Base-by-base conservation (phyloP, 2,888 invertebrate species). In the Hyppa rectilinea region DNA sequence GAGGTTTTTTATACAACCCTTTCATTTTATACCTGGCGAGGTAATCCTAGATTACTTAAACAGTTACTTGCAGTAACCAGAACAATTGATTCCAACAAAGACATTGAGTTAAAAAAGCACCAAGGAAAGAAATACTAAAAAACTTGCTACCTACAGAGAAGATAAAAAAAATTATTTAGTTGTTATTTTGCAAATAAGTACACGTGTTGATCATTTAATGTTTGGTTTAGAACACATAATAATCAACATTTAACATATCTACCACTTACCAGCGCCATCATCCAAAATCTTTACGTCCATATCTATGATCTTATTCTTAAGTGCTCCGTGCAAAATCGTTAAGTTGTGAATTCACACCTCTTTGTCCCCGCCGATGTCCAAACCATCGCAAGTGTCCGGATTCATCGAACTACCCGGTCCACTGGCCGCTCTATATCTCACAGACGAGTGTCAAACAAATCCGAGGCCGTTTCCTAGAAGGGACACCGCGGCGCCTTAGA, bases 371-470 rank as follows among this genome's bases (percentile, higher is more conserved):
- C 79, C 85, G 82, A 87, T 80, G 81, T 83, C 82, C 85, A 87
- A 88, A 85, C 81, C 85, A 81, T 85, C 81, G 60, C 72, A 78
- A 89, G 87, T 82, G 87, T 89, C 87, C 88, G 84, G 86, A 89
- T 92, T 93, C 92, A 89, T 85, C 91, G 91, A 93, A 93, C 87
- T 88, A 87, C 82, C 88, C 85, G 67, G 92, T 91, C 90, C 92
- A 91, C 90, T 90, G 89, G 89, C 87, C 93, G 92, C 89, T 91
- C 92, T 92, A 92, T 92, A 94, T 95, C 93, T 95, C 92, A 92
- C 94, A 92, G 92, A 90, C 91, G 92, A 92, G 92, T 95, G 95
- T 95, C 96, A 96, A 95, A 95, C 93, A 93, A 93, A 95, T 92
- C 92, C 89, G 88, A 90, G 87, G 85, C 86, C 90, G 90, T 90